These are phyloP conservation scores for Stenurella melanura DNA, from an alignment of 2,888 invertebrate genomes.

Conservation along the genomic window DNA sequence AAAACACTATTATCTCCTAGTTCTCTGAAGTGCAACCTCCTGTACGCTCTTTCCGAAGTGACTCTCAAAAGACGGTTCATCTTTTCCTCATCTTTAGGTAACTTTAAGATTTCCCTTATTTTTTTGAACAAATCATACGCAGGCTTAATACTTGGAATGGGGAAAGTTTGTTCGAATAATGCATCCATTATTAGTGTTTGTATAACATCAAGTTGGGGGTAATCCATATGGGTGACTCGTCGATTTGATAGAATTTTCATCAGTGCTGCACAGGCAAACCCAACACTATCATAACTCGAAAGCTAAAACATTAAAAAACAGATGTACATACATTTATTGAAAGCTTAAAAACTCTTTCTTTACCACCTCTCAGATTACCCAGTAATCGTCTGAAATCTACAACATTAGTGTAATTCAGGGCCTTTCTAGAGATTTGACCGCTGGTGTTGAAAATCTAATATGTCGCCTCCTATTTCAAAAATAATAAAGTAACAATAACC, in stretches of 20 bases:
- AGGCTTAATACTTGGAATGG: slow-evolving; percentile 52
- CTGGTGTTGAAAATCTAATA: too few relatives aligned
- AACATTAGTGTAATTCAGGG: too few relatives aligned
- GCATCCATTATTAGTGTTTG: slow-evolving; percentile 52
- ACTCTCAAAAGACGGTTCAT: slow-evolving; percentile 48
- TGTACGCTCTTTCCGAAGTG: slow-evolving; percentile 54
- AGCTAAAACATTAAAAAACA: slow-evolving; percentile 31
- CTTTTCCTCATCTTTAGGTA: slow-evolving; percentile 48
- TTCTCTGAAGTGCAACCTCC: slow-evolving; percentile 46
- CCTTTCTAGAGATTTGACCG: too few relatives aligned
- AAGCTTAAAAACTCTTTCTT: too few relatives aligned
- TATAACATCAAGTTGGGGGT: slow-evolving; percentile 52
- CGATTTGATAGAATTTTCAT: slow-evolving; percentile 54
- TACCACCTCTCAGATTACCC: too few relatives aligned
- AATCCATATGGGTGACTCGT: slow-evolving; percentile 41
- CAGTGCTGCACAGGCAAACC: slow-evolving; percentile 51
- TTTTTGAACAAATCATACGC: slow-evolving; percentile 54
- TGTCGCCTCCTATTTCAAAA: too few relatives aligned
- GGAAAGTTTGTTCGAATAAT: slow-evolving; percentile 52
- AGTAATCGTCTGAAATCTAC: too few relatives aligned
- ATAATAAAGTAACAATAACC: too few relatives aligned
- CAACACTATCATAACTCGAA: slow-evolving; percentile 45
- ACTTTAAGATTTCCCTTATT: slow-evolving; percentile 51
- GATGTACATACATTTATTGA: neutral
- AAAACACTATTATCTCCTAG: slow-evolving; percentile 52